Evolutionary conservation across 1,140 invertebrate species (phyloP).

Genomic region (Centruroides sculpturatus): DNA sequence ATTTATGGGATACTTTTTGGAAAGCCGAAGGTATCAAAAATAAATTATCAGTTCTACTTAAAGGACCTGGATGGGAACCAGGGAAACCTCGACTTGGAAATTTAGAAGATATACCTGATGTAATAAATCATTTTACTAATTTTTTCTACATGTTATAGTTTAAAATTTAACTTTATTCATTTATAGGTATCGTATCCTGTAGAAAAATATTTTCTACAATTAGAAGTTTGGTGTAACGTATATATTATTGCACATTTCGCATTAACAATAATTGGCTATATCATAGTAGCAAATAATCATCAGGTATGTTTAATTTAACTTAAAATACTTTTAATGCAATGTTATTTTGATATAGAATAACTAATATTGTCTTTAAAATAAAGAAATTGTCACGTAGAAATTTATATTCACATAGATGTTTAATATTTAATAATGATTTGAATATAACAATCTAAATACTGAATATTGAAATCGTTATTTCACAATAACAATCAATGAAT

Average conservation of each 20-base stretch:
- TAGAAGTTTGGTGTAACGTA: slow-evolving; percentile 49
- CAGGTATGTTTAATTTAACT: no score
- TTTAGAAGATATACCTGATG: slow-evolving; percentile 57
- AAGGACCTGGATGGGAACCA: slow-evolving; percentile 77
- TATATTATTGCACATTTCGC: slow-evolving; percentile 55
- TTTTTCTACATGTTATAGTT: neutral
- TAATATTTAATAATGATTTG: no score
- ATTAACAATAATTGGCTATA: slow-evolving; percentile 18
- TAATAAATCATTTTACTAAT: slow-evolving; percentile 23
- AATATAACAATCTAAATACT: no score
- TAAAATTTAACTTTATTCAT: neutral
- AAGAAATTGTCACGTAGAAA: no score
- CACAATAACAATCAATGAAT: no score
- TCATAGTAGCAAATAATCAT: no score
- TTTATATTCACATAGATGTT: no score
- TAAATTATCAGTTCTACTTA: slow-evolving; percentile 54
- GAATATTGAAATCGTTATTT: no score
- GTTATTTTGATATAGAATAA: no score
- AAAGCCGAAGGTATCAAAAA: slow-evolving; percentile 35
- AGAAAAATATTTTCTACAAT: slow-evolving; percentile 46
- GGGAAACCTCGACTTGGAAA: slow-evolving; percentile 62
- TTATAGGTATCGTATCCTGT: slow-evolving; percentile 12
- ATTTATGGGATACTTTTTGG: slow-evolving; percentile 42
- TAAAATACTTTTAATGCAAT: no score
- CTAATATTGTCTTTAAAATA: no score